Percentiles rank a stretch among this genome's conserved stretches.
Conservation (phyloP, 2,797 vertebrate species). For the Notoglanidium macrostoma region DNA sequence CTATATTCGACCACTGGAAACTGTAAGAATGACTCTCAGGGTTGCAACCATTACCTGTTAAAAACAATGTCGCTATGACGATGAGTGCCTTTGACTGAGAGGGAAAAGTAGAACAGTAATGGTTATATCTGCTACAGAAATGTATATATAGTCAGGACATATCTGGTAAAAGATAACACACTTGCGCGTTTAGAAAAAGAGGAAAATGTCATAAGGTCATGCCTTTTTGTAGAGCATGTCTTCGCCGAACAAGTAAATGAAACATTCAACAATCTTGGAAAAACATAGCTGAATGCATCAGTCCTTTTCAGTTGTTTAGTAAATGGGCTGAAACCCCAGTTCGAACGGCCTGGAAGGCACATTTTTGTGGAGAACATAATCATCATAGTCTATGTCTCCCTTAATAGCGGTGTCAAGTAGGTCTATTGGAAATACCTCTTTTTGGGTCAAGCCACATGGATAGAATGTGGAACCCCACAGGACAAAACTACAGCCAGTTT, state of each 20-base stretch:
- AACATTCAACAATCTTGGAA: background rate
- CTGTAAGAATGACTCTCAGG: no score
- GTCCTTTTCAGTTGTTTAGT: conserved; percentile 2
- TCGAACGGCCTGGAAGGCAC: background rate
- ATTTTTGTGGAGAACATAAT: background rate
- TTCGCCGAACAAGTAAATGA: background rate
- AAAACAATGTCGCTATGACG: no score
- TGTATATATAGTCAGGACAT: background rate
- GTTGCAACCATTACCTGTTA: background rate
- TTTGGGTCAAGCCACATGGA: background rate
- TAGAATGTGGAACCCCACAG: background rate
- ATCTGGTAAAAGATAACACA: background rate
- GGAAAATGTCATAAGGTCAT: background rate
- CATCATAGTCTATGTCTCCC: background rate
- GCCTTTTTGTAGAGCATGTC: background rate
- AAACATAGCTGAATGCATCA: background rate
- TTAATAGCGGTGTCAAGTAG: background rate
- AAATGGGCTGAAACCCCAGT: background rate
- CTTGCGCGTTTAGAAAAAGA: background rate
- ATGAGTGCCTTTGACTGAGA: background rate
- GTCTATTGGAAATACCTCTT: background rate
- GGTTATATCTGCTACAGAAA: background rate
- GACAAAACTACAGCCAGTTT: background rate
- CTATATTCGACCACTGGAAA: background rate
- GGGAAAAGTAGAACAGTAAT: background rate